Base-by-base conservation (phyloP, 2,113 vertebrate species). In the Balaenoptera acutorostrata region DNA sequence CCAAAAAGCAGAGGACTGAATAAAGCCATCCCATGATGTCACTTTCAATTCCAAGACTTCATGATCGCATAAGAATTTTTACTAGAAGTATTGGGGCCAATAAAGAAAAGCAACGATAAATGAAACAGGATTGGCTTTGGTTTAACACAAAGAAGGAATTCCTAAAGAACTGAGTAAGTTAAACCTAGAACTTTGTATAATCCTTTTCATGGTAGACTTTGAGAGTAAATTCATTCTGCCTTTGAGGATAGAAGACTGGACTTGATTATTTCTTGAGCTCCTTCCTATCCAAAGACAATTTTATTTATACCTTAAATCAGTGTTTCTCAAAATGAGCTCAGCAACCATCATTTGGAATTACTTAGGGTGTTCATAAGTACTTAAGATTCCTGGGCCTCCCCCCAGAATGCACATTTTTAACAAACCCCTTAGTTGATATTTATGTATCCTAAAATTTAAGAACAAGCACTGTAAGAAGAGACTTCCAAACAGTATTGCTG, bases 81-180 rank as follows among this genome's bases (percentile, higher is more conserved):
- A 95, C 33, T 94, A 88, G 27, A 93, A 82, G 4, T 81, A 84
- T 27, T 90, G 29, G 31, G 72, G 18, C 88, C 55, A 92, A 90
- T 20, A 96, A 82, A 97, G 74, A 94, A 93, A 90, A 87, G 23
- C 23, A 89, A 21, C 46, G 81, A 46, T 41, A 81, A 88, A 93
- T 93, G 23, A 97, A 95, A 96, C 11, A 87, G 57, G 33, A 75
- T 75, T 80, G 29, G 18, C 33, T 88, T 88, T 87, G 31, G 4
- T 91, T 96, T 96, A 95, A 93, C 23, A 77, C 39, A 88, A 93
- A 84, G 6, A 97, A 88, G 33, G 17, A 93, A 90, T 95, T 88
- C 31, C 21, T 85, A 90, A 90, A 39, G 21, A 93, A 64, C 3
- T 63, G 17, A 69, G 64, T 83, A 88, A 80, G 52, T 92, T 90